phyloP scores from a whole-genome alignment of 2,888 invertebrate genomes.

The Synergus gifuensis region DNA sequence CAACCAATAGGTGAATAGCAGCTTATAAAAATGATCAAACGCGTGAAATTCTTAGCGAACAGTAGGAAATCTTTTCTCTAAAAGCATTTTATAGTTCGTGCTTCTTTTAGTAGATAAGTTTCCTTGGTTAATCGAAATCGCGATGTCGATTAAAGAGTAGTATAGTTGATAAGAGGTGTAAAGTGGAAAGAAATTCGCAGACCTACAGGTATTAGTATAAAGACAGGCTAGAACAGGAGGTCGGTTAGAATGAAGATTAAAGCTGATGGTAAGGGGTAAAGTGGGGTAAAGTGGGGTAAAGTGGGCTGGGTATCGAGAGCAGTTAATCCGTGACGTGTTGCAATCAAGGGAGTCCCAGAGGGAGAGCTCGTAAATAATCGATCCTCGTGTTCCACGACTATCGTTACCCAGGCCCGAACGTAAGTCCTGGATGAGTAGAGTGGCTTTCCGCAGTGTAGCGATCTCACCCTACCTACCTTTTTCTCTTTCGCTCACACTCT shows the following conservation, averaged over 20 bases:
- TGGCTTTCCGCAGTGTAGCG: slow-evolving; percentile 27
- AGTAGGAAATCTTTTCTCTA: not conserved
- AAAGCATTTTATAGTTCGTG: not conserved
- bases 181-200: not conserved
- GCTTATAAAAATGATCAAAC: not conserved
- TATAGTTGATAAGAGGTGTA: slow-evolving; percentile 4
- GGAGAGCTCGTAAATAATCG: slow-evolving; percentile 57
- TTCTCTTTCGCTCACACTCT: not conserved
- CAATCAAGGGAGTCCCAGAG: slow-evolving; percentile 62
- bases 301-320: slow-evolving; percentile 24
- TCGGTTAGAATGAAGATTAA: slow-evolving; percentile 34
- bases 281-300: not conserved
- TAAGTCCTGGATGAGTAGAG: slow-evolving; percentile 14
- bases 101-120: not conserved
- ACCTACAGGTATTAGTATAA: slow-evolving; percentile 28
- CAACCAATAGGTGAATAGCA: too few species aligned
- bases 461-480: slow-evolving; percentile 8
- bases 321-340: slow-evolving; percentile 63
- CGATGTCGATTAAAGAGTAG: slow-evolving; percentile 23
- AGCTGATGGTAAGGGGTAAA: slow-evolving; percentile 18
- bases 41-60: too few species aligned
- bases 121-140: slow-evolving; percentile 8
- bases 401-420: slow-evolving; percentile 32
- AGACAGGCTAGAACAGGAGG: slow-evolving; percentile 19
- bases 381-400: slow-evolving; percentile 51